Base-by-base conservation (phyloP, 2,797 vertebrate genomes). In the Glyptemys insculpta region DNA sequence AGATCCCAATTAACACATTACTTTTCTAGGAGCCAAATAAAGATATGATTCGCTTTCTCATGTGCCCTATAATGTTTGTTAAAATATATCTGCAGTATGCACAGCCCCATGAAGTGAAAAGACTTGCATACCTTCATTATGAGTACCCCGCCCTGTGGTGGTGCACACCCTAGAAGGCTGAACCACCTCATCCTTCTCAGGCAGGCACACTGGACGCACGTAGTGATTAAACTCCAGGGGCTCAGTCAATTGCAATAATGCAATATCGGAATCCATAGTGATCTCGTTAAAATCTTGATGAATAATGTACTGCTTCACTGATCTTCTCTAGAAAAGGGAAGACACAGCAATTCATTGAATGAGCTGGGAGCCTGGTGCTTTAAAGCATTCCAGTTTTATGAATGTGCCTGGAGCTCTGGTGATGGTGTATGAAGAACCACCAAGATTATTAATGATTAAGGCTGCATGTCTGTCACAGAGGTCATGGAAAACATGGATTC, bases 221-320 rank as follows among this genome's bases (percentile, higher is more conserved):
- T 92, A 97, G n/a, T 41, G 57, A 86, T 89, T 97, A 90, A 97
- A 92, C 79, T 87, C 79, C 27, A 97, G 87, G 4, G 88, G 94
- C 65, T 96, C 44, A 0, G 47, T 88, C 68, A 98, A 85, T 23
- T 95, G 94, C 81, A 98, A n/a, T 52, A 98, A 86, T 72, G 97
- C 97, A 12, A 96, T 95, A 50, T 97, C 96, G 15, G 81, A 92
- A 86, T 97, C 96, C 89, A 95, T 88, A 18, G 98, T 95, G 31
- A 62, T 89, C 82, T 84, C 80, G n/a, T 97, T 96, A 89, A 97
- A 98, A 80, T 93, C 62, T n/a, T 98, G 94, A 90, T 98, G 97
- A 34, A 84, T 47, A 16, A 98, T 23, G 18, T 96, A 91, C 50
- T 59, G 59, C 80, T 97, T 97, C 89, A 98, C 89, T 41, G 74